Conservation (phyloP, 1,140 invertebrate species). For the Yoshiicerus persimilis region DNA sequence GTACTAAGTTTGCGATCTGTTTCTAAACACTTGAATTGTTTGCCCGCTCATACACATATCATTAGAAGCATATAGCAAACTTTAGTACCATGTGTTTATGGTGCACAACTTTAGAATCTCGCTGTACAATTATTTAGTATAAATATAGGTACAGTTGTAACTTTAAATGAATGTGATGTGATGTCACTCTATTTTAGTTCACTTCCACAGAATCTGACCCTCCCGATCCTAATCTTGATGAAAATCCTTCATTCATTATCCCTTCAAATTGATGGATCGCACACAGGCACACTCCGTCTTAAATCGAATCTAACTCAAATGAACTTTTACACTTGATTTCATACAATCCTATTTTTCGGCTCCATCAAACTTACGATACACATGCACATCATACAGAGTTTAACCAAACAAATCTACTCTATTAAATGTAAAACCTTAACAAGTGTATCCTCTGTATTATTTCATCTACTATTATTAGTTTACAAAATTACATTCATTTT, state of each 20-base stretch:
- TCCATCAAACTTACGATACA: background rate
- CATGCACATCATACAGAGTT: background rate
- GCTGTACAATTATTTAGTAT: background rate
- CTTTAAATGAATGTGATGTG: background rate
- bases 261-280: slow-evolving; percentile 44
- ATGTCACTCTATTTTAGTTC: background rate
- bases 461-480: background rate
- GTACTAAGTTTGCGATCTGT: no score
- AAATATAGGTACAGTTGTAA: background rate
- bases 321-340: slow-evolving; percentile 34
- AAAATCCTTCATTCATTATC: slow-evolving; percentile 42
- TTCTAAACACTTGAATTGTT: no score
- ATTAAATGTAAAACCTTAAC: background rate
- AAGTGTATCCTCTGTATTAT: background rate
- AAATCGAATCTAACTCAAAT: slow-evolving; percentile 38
- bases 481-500: no score
- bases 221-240: slow-evolving; percentile 39
- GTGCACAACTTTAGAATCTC: no score
- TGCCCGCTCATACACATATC: no score
- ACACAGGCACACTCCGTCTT: slow-evolving; percentile 28
- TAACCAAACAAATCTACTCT: no score
- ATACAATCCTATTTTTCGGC: slow-evolving; percentile 1
- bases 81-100: no score
- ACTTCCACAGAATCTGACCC: slow-evolving; percentile 1
- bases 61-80: no score